Base-by-base conservation (phyloP, 2,888 invertebrate species). In the Polymixis lichenea region DNA sequence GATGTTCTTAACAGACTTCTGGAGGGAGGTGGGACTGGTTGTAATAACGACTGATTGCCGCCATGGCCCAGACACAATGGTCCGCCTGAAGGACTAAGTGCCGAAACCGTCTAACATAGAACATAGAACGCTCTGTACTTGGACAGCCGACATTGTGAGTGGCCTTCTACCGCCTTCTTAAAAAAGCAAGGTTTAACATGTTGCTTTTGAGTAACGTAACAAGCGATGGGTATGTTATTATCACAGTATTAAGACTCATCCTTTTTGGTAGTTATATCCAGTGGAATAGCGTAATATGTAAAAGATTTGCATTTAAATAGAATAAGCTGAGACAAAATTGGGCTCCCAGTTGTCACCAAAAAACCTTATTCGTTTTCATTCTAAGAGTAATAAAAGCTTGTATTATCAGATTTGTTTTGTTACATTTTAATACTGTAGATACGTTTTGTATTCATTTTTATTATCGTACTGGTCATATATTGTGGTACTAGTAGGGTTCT, bases 241-340 rank as follows among this genome's bases (percentile, higher is more conserved):
- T 17, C 43, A 53, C n/a, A 56, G n/a, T 56, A 56, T 58, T 75
- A 77, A 58, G 6, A 49, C n/a, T 38, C 46, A 15, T 17, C 15
- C 43, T 28, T 75, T 77, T 53, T 51, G n/a, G 15, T 51, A 58
- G 56, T 28, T 38, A 46, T 25, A 66, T 65, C 2, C 25, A 49
- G 19, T 49, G 32, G 22, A 68, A 68, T 25, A 58, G 68, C 9
- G 43, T 60, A 78, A 32, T 53, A 25, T 60, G 25, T 51, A 32
- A 68, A 25, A 46, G 8, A 68, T 76, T 76, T 68, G 43, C 78
- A 78, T 76, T 43, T 76, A 68, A 51, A 58, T 76, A 68, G 49
- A 43, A 56, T 38, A 67, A 51, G n/a, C 68, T 6, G 15, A 51
- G n/a, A 60, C 58, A 43, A 68, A 56, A 49, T 38, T 38, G 19